Evolutionary conservation across 2,797 vertebrate genomes (phyloP), one percentile per base, ranked within the genome.

Genomic region (Microctenopoma stevenorrisi): DNA sequence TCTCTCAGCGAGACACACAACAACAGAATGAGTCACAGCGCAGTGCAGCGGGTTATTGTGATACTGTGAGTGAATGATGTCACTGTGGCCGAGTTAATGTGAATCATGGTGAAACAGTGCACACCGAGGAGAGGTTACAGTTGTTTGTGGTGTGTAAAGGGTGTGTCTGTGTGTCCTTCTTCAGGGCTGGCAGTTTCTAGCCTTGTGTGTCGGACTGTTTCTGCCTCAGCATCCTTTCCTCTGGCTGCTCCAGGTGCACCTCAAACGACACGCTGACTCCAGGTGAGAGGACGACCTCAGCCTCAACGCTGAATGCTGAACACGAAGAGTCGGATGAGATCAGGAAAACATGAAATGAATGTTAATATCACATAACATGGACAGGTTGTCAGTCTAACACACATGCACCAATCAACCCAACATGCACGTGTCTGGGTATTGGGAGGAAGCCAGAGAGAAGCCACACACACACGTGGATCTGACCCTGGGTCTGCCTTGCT

Each of bases 101-200:
- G 8, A 37, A 55, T 44, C 7, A 35, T 2, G 2, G 16, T 40
- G 0, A 22, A 43, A 40, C 33, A 28, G 2, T 15, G 5, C 7
- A 16, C 30, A 42, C 25, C 5, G 18, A 55, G 0, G 11, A 4
- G 2, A 5, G 4, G 18, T 9, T 28, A 22, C 25, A n/a, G n/a
- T 33, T 33, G 30, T 7, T 26, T 50, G 22, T 22, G 22, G 22
- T 22, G 22, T 22, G 22, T 22, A 22, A 22, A 22, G 22, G 22
- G 22, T 22, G 59, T 77, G 53, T 84, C 40, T 80, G 18, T 67
- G 12, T 86, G 58, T 83, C 25, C 15, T 47, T 40, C 47, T 84
- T 51, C 72, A 99, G 98, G 97, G 96, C 49, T 98, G 97, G 97
- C 98, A 99, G 94, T 96, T 99, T 73, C 89, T 99, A 68, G 97